phyloP scores from a whole-genome alignment of 2,888 invertebrate genomes.

The Euproctis similis region DNA sequence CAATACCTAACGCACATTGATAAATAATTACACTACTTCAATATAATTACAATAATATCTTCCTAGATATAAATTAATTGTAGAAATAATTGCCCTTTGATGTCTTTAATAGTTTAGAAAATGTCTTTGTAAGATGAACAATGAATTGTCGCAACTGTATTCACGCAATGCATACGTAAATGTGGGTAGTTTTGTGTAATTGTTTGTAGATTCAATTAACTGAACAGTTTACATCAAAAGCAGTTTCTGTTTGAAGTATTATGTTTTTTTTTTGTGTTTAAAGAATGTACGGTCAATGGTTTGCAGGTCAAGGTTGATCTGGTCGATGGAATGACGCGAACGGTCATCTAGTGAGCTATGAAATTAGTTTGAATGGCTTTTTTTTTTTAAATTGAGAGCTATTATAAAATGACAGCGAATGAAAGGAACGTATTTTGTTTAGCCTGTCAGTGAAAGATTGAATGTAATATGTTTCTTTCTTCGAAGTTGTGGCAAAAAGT shows the following conservation, averaged over 20 bases:
- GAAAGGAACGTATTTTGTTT: too few species aligned
- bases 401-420: too few species aligned
- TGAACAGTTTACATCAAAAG: constrained; percentile 4
- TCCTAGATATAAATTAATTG: background rate
- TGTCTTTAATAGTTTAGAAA: constrained; percentile 3
- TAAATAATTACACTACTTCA: too few species aligned
- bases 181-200: constrained; percentile 2
- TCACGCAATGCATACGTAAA: constrained; percentile 5
- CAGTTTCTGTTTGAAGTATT: constrained; percentile 1
- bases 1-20: too few species aligned
- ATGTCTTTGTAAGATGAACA: constrained; percentile 2
- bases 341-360: too few species aligned
- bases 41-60: too few species aligned
- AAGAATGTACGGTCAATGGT: background rate
- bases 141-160: constrained; percentile 5
- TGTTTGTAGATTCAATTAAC: constrained; percentile 2
- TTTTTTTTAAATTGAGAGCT: too few species aligned
- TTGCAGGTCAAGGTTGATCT: background rate
- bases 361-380: too few species aligned
- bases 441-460: too few species aligned
- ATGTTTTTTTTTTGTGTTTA: background rate
- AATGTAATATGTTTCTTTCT: too few species aligned
- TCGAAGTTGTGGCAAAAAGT: too few species aligned
- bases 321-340: too few species aligned
- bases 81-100: constrained; percentile 1